Evolutionary conservation across 2,888 invertebrate genomes (phyloP), one percentile per base, ranked within the genome.

Genomic region (Napeogenes inachia): DNA sequence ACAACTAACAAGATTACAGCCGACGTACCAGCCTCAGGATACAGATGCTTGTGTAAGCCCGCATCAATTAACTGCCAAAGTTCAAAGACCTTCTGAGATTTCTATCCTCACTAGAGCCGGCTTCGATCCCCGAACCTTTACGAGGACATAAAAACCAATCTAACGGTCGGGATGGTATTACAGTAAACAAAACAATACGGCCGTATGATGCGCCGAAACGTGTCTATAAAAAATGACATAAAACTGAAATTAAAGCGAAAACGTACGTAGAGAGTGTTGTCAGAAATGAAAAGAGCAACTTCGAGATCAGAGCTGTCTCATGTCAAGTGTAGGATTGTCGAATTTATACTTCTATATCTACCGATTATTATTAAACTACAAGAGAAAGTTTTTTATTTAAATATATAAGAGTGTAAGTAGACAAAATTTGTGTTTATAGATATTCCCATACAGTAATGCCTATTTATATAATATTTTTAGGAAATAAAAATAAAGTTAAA

Each of bases 221-320:
- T 61, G 63, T 66, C 62, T 65, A 65, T 71, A 71, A 72, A 74
- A 70, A 69, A 61, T 59, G 65, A 68, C 71, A 66, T 72, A 70
- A 72, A 71, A 61, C 62, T 70, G 65, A 65, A 63, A 68, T 65
- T 65, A 70, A 65, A 68, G 60, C 62, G 61, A 62, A 68, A 67
- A 59, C 62, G 67, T 63, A 63, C 57, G 54, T 38, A 59, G 56
- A 64, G 12, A 4, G 38, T 38, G 1, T 6, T 6, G 5, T 38
- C 38, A 6, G 38, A 38, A 38, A 10, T 42, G 8, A 42, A 42
- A 42, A 10, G 8, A 10, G 42, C 8, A 42, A 10, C 42, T 42
- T 42, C 35, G 42, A 10, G 10, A 42, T 10, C 10, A 10, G 42
- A 42, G 42, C 42, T 42, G 1, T 10, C 42, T 42, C 3, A 12